Evolutionary conservation across 2,113 vertebrate species (phyloP).

Genomic region (Cathartes aura): DNA sequence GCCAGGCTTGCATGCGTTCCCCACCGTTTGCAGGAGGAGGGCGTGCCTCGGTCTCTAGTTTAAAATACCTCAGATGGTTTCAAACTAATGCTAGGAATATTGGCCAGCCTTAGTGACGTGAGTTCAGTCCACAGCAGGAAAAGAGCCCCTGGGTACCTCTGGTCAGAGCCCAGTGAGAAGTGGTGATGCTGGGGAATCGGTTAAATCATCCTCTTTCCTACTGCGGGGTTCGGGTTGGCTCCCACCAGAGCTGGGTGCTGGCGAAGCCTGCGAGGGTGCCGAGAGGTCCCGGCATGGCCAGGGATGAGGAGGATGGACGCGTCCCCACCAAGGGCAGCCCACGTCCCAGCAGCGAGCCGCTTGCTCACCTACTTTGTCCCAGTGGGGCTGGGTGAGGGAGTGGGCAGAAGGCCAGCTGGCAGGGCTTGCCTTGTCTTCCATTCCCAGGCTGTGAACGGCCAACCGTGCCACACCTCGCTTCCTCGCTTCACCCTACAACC

Average conservation of each 20-base stretch:
- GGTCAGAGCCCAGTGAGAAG: neutral
- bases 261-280: neutral
- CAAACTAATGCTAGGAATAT: neutral
- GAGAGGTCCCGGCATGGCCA: rapidly evolving
- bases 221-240: rapidly evolving
- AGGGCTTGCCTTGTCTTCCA: neutral
- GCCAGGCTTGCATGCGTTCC: neutral
- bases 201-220: neutral
- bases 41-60: rapidly evolving
- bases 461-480: rapidly evolving
- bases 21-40: neutral
- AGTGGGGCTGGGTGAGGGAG: neutral
- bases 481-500: neutral
- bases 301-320: neutral
- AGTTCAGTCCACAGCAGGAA: neutral
- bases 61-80: neutral
- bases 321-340: neutral
- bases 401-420: neutral
- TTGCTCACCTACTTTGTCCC: neutral
- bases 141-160: neutral
- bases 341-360: rapidly evolving
- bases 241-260: neutral
- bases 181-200: neutral
- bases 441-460: neutral
- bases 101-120: rapidly evolving